Conservation (phyloP, 2,888 invertebrate genomes). For the Tachina grossa region DNA sequence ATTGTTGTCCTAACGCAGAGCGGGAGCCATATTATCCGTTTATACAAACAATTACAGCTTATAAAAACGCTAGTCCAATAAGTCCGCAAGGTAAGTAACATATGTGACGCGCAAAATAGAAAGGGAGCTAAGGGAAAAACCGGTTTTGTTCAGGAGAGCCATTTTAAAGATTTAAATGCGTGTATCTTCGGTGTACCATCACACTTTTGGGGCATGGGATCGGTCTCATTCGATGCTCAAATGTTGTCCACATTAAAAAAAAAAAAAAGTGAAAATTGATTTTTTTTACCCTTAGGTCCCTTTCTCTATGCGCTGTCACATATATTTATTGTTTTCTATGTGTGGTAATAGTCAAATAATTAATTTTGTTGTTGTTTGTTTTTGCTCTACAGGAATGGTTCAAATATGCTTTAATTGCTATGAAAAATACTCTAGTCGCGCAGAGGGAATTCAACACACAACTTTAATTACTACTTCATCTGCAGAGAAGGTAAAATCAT, state of each 20-base stretch:
- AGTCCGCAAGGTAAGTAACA: conserved; percentile 89
- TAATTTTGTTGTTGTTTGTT: conserved; percentile 50
- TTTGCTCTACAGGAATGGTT: conserved; percentile 86
- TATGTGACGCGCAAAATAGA: too few relatives aligned
- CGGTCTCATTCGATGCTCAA: too few relatives aligned
- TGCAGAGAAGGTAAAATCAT: conserved; percentile 63
- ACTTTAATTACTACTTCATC: conserved; percentile 49
- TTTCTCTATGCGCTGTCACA: too few relatives aligned
- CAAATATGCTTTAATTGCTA: conserved; percentile 94
- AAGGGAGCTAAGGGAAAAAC: too few relatives aligned
- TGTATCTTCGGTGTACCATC: too few relatives aligned
- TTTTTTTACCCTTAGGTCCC: too few relatives aligned
- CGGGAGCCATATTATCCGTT: conserved; percentile 95
- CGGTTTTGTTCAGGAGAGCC: too few relatives aligned
- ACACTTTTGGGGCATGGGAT: too few relatives aligned
- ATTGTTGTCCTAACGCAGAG: conserved; percentile 92
- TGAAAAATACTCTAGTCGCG: conserved; percentile 86
- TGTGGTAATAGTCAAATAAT: background rate
- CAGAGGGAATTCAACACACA: conserved; percentile 80
- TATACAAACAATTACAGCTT: conserved; percentile 90
- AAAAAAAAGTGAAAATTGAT: too few relatives aligned
- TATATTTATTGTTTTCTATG: background rate
- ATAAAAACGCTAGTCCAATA: conserved; percentile 93
- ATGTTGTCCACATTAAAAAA: too few relatives aligned
- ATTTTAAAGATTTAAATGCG: too few relatives aligned